phyloP scores from a whole-genome alignment of 2,888 invertebrate genomes.

The Limenitis camilla region DNA sequence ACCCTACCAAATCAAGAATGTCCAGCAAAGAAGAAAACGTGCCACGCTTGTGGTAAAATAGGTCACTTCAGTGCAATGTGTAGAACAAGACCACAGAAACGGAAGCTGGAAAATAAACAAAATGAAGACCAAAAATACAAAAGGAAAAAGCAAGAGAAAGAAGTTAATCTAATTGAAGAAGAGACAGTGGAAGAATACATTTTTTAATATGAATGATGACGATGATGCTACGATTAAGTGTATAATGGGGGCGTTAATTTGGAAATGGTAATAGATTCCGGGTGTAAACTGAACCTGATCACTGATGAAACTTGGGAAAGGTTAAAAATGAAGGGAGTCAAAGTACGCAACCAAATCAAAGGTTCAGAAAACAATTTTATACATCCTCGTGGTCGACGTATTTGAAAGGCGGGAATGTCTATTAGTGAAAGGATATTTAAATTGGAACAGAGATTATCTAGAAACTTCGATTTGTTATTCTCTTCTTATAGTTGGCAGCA shows the following conservation, averaged over 20 bases:
- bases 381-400: constrained; percentile 15
- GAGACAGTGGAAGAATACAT: neutral
- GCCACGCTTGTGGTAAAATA: constrained; percentile 5
- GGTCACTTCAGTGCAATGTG: constrained; percentile 13
- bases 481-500: no score
- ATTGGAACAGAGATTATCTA: no score
- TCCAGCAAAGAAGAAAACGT: constrained; percentile 10
- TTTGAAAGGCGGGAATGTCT: no score
- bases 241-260: constrained; percentile 11
- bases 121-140: neutral
- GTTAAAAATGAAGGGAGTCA: constrained; percentile 2
- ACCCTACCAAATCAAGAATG: neutral
- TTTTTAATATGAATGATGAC: constrained; percentile 18
- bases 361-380: constrained; percentile 10
- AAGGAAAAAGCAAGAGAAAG: neutral
- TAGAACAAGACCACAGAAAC: neutral
- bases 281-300: constrained; percentile 10
- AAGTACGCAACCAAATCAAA: constrained; percentile 3
- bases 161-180: neutral
- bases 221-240: constrained; percentile 5
- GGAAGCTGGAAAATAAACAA: neutral
- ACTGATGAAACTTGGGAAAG: constrained; percentile 6
- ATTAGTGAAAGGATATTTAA: no score
- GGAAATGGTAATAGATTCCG: constrained; percentile 26
- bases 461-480: no score